A percentile compares a stretch with the other conserved stretches of the same genome.
phyloP scores from a whole-genome alignment of 2,888 invertebrate genomes.

The Ichneumoninae sp. region DNA sequence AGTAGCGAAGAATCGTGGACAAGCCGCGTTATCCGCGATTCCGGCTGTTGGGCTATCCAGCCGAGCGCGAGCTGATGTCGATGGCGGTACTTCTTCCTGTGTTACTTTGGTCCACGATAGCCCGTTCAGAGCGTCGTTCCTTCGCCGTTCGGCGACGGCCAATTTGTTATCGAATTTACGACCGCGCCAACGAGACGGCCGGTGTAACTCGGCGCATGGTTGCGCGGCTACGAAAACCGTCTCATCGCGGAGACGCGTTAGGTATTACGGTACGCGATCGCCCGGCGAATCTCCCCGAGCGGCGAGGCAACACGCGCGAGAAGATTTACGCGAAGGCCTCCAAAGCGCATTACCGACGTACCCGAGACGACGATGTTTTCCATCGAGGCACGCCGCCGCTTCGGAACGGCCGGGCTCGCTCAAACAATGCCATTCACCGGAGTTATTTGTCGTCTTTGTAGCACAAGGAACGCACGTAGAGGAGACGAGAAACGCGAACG shows the following conservation, averaged over 20 bases:
- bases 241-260: constrained; percentile 1
- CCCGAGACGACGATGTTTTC: constrained; percentile 22
- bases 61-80: background rate
- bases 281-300: constrained; percentile 16
- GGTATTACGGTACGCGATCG: background rate
- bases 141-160: constrained; percentile 28
- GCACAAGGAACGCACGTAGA: constrained; percentile 13
- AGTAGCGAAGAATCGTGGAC: background rate
- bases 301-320: constrained; percentile 32
- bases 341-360: constrained; percentile 23
- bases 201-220: background rate
- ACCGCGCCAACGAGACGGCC: background rate
- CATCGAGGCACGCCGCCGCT: background rate
- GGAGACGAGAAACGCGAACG: constrained; percentile 21
- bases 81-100: constrained; percentile 1
- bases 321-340: constrained; percentile 55
- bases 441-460: constrained; percentile 57
- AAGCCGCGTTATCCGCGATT: background rate
- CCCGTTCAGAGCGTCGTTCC: constrained; percentile 1
- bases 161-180: constrained; percentile 58
- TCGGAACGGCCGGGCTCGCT: constrained; percentile 14
- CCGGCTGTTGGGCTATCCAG: background rate
- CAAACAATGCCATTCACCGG: constrained; percentile 58
- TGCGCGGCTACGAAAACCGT: constrained; percentile 8
- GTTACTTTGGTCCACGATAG: constrained; percentile 4